phyloP scores from a whole-genome alignment of 2,113 vertebrate species.

The Camelus bactrianus region DNA sequence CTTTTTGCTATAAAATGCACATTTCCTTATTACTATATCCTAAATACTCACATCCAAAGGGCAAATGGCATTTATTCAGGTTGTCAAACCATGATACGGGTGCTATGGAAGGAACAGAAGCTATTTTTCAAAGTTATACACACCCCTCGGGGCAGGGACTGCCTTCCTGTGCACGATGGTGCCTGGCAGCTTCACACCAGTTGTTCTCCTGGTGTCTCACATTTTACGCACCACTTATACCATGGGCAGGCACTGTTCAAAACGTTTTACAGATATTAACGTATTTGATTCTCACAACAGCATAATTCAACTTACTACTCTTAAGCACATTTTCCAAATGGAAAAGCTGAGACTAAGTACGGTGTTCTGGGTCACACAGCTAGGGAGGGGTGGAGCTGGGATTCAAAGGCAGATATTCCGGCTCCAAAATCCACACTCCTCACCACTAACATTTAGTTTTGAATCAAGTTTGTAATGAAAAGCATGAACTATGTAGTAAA shows the following conservation, averaged over 20 bases:
- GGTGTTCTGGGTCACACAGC: background rate
- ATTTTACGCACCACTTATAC: background rate
- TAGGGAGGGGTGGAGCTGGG: no score
- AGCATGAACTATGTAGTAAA: background rate
- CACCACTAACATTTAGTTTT: no score
- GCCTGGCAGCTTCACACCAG: background rate
- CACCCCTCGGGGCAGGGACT: no score
- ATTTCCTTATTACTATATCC: background rate
- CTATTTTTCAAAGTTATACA: background rate
- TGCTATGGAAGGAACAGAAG: background rate
- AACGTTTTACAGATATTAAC: background rate
- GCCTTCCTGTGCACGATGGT: rapidly evolving
- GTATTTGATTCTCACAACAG: background rate
- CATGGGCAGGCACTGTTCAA: background rate
- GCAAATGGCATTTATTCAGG: background rate
- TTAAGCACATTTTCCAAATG: background rate
- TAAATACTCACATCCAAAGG: background rate
- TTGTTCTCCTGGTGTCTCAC: background rate
- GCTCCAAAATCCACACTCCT: no score
- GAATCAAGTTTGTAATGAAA: background rate
- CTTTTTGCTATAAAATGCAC: background rate
- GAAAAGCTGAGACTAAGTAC: background rate
- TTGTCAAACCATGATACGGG: background rate
- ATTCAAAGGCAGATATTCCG: background rate
- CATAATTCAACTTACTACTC: background rate